Percentiles rank a stretch among this genome's conserved stretches.
Conservation (phyloP, 2,113 vertebrate species). For the Rhynchomys soricoides region DNA sequence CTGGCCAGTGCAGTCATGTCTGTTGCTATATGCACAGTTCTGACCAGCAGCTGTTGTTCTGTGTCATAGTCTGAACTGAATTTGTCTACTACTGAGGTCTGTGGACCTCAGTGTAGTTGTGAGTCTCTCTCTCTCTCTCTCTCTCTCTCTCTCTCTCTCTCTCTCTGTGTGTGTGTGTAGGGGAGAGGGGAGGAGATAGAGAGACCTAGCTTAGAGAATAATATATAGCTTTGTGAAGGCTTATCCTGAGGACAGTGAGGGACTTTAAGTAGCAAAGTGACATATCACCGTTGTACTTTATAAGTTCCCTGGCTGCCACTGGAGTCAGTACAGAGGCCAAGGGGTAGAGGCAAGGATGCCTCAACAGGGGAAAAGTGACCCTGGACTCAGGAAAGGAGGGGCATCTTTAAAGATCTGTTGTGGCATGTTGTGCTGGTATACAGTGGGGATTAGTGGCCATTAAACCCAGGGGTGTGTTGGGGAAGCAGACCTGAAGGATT, state of each 20-base stretch:
- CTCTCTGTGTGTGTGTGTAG: neutral
- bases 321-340: neutral
- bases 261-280: neutral
- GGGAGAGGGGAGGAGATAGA: no score
- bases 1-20: rapidly evolving
- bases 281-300: neutral
- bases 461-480: neutral
- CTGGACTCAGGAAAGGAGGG: neutral
- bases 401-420: neutral
- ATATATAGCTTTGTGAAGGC: no score
- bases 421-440: neutral
- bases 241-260: neutral
- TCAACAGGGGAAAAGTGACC: neutral
- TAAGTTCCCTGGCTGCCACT: neutral
- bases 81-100: neutral
- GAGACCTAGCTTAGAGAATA: no score
- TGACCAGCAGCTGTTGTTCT: neutral
- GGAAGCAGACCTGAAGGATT: neutral
- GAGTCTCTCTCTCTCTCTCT: no score
- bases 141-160: no score
- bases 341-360: neutral
- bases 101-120: neutral
- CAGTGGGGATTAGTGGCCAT: neutral
- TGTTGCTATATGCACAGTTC: neutral
- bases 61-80: neutral